Base-by-base conservation (phyloP, 2,797 vertebrate species). In the Rhinella marina region DNA sequence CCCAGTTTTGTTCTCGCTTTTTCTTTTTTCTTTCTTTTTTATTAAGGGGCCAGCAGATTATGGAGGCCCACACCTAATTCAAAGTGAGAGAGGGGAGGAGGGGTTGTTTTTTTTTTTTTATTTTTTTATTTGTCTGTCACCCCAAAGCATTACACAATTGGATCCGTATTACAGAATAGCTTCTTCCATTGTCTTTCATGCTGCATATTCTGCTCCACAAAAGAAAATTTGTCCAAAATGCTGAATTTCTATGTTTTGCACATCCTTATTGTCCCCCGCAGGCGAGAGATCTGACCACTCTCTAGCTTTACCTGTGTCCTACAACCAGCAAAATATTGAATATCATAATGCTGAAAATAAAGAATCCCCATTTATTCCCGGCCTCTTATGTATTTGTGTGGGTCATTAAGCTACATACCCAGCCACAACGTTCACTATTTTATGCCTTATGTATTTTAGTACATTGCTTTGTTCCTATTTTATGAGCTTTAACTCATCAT, bases 331-430 rank as follows among this genome's bases (percentile, higher is more conserved):
- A 77, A 77, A 77, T 54, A 77, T 25, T 52, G 48, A 77, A 25
- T 25, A 77, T 1, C 25, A 10, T 77, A 25, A 54, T 54, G 25
- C 2, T n/a, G 50, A 77, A 77, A 7, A 25, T 77, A 77, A 77
- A 77, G 75, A 54, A 54, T 77, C 23, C 50, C 75, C 75, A 77
- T 77, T 77, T 77, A 25, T 75, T 75, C 75, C 75, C 7, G 72
- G 72, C 72, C 72, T 75, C 21, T 77, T 81, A 64, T 64, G 32
- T 81, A 25, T 81, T 81, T 64, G 79, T 81, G 79, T 48, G 61
- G 62, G 19, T n/a, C 80, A 64, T 66, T 59, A 64, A 81, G 78
- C 56, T 80, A 79, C 56, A 80, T 21, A 59, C 25, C 54, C 25
- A 59, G 56, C 62, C 61, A 81, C 80, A 81, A 17, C 32, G 62